These are phyloP conservation scores for Stenchaetothrips biformis DNA, from an alignment of 2,888 invertebrate genomes.

Conservation along the genomic window DNA sequence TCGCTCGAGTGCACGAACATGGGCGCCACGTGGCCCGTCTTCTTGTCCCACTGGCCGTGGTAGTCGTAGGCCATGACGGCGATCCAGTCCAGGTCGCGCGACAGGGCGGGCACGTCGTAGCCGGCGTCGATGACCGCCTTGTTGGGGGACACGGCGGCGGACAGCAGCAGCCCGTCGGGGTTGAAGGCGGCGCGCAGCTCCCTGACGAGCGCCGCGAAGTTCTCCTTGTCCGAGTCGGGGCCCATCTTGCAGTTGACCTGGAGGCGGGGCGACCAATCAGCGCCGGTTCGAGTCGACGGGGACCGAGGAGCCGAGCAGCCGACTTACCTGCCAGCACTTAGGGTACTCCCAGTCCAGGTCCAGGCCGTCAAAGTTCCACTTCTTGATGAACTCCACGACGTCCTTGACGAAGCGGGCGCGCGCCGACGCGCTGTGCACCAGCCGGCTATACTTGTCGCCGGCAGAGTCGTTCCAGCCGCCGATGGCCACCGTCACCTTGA, in stretches of 20 bases:
- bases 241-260: slow-evolving; percentile 79
- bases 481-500: slow-evolving; percentile 62
- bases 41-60: slow-evolving; percentile 88
- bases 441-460: slow-evolving; percentile 78
- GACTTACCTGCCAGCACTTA: slow-evolving; percentile 72
- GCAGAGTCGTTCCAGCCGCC: slow-evolving; percentile 96
- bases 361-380: slow-evolving; percentile 80
- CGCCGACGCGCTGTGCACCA: slow-evolving; percentile 68
- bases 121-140: slow-evolving; percentile 75
- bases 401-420: slow-evolving; percentile 69
- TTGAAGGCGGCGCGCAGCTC: slow-evolving; percentile 68
- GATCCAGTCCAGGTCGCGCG: slow-evolving; percentile 79
- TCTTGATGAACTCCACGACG: slow-evolving; percentile 69
- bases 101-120: slow-evolving; percentile 73
- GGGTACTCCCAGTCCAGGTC: slow-evolving; percentile 95
- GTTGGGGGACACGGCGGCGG: slow-evolving; percentile 81
- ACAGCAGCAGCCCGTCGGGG: slow-evolving; percentile 66
- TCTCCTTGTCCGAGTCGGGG: slow-evolving; percentile 71
- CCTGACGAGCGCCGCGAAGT: slow-evolving; percentile 67
- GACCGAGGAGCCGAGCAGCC: no score
- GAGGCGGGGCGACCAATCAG: background rate
- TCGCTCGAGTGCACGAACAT: slow-evolving; percentile 74
- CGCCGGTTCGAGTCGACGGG: no score
- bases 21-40: slow-evolving; percentile 84
- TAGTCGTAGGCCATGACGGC: slow-evolving; percentile 89